Evolutionary conservation across 2,797 vertebrate genomes (phyloP), one percentile per base, ranked within the genome.

Genomic region (Buphagus erythrorhynchus): DNA sequence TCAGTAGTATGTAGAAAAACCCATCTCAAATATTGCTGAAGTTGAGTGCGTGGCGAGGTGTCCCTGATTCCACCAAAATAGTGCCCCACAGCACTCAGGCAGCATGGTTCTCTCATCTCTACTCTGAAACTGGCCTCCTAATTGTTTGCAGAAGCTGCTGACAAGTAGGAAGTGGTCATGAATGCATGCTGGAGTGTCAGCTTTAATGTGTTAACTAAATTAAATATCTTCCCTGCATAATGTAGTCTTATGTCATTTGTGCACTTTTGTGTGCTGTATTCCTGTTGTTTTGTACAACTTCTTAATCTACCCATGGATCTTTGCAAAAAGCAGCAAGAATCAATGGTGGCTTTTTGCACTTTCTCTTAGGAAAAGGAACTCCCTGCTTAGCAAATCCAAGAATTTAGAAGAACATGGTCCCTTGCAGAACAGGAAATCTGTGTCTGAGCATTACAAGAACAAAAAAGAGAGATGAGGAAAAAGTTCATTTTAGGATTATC

Each of bases 11-110:
- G 1, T n/a, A 28, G 28, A 28, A 77, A 71, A 93, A 28, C 5
- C 4, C 16, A 11, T 61, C 11, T 75, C 43, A 62, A 36, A 59
- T 3, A 2, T 14, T 66, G 28, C 10, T 69, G 71, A 85, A 61
- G 31, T 16, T 45, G 29, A 35, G 13, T 6, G 42, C 0, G 0
- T 20, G 28, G 17, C 57, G 52, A 67, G 15, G 11, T 46, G 22
- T 65, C 67, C 72, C 16, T 68, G 33, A 58, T 63, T 73, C 81
- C 54, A 67, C n/a, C n/a, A 58, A 68, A 66, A 63, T 5, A 31
- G 28, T 13, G 24, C 21, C 67, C 75, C 9, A 10, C 1, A 6
- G 11, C 10, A 59, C 40, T 67, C 20, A 19, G 33, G 22, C 31
- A 77, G 26, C 2, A 4, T n/a, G 46, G 17, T 13, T 84, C 7